phyloP scores from a whole-genome alignment of 2,888 invertebrate species.

The Ophion ellenae region DNA sequence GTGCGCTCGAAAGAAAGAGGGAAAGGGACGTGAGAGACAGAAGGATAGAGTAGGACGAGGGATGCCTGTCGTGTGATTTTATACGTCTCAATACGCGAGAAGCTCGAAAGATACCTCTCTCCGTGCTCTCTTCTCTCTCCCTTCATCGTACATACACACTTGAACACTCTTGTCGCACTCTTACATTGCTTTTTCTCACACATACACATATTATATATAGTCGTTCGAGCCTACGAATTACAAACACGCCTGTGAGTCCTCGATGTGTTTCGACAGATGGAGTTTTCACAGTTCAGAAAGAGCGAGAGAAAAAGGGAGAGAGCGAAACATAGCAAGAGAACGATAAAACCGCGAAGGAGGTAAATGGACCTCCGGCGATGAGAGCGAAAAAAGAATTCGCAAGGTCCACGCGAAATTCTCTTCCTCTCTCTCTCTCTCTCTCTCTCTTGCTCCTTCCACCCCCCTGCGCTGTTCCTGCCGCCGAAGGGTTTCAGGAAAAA shows the following conservation, averaged over 20 bases:
- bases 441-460: neutral
- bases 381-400: constrained; percentile 37
- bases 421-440: neutral
- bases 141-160: constrained; percentile 32
- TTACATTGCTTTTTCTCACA: constrained; percentile 20
- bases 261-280: constrained; percentile 37
- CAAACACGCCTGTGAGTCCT: constrained; percentile 42
- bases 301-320: constrained; percentile 8
- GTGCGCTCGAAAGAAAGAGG: neutral
- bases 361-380: constrained; percentile 71
- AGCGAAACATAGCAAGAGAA: constrained; percentile 17
- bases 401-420: constrained; percentile 59
- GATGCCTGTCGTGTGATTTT: constrained; percentile 76
- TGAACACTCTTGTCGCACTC: constrained; percentile 43
- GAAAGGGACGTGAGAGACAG: neutral
- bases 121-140: constrained; percentile 23
- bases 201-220: constrained; percentile 15
- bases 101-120: constrained; percentile 34
- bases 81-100: constrained; percentile 79
- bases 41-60: neutral
- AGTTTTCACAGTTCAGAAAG: constrained; percentile 16
- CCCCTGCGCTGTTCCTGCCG: neutral
- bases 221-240: constrained; percentile 53
- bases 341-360: constrained; percentile 57
- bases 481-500: neutral